Base-by-base conservation (phyloP, 2,797 vertebrate species). In the Loris lydekkerianus region DNA sequence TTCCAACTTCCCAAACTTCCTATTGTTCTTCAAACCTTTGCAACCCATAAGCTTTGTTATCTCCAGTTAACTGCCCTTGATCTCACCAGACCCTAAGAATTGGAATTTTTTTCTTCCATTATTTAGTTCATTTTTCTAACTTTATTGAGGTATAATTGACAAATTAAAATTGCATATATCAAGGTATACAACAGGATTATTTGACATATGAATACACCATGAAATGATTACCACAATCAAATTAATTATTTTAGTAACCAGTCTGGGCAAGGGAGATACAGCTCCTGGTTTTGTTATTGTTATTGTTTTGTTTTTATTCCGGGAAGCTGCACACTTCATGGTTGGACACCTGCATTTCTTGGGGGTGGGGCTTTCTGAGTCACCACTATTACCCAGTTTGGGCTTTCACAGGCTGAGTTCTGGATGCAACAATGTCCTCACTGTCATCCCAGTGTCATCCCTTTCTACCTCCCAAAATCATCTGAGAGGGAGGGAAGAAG, bases 131-230 rank as follows among this genome's bases (percentile, higher is more conserved):
- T 34, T 43, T 40, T 53, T 61, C 58, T 34, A 25, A 61, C 60
- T 76, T 56, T 43, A 18, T 13, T n/a, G 90, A 56, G 34, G 27
- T 43, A 5, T 31, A 34, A 40, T 2, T 65, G 90, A 40, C 34
- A 25, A 23, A 17, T 53, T 31, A 23, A 84, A 37, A 53, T 40
- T 5, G 18, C 17, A 37, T 27, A 4, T 27, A 10, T 20, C 4
- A 3, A 27, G 58, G 23, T 20, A 23, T 0, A 5, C 17, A 13
- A 10, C 3, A 1, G 2, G 69, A 37, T 34, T 7, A 10, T 18
- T 20, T 14, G 21, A 7, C 1, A 27, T 14, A 11, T 13, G 4
- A 40, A 46, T 23, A 21, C 15, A 7, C 1, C 0, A 10, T 11
- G 18, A 14, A 9, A 17, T 58, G 46, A 40, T 29, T 0, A 40